phyloP scores from a whole-genome alignment of 2,113 vertebrate species.

The Conger conger region DNA sequence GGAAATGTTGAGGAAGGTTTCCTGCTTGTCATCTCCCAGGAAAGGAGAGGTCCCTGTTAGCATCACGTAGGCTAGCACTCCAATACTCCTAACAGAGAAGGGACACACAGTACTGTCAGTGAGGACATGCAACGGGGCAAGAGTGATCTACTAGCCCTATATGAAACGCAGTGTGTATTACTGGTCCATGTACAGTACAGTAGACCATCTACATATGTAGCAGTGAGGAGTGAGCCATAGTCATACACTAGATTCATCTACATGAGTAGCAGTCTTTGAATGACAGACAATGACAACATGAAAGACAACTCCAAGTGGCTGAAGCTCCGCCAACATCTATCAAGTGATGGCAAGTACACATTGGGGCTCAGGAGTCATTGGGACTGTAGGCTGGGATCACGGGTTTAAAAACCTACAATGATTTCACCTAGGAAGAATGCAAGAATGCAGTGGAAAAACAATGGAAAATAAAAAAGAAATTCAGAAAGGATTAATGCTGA shows the following conservation, averaged over 20 bases:
- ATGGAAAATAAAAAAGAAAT: not conserved
- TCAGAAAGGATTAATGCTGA: not conserved
- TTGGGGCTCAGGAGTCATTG: not conserved
- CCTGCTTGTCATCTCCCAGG: slow-evolving; percentile 72
- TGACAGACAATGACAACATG: too few species aligned
- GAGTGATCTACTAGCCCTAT: too few species aligned
- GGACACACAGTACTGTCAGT: not conserved
- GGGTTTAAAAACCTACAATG: not conserved
- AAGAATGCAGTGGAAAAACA: not conserved
- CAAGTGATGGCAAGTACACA: not conserved
- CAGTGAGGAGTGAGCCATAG: not conserved
- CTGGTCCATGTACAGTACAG: too few species aligned
- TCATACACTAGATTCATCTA: not conserved
- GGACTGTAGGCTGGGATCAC: not conserved
- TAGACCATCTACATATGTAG: not conserved
- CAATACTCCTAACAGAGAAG: slow-evolving; percentile 62
- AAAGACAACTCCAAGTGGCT: not conserved
- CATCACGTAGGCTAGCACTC: slow-evolving; percentile 72
- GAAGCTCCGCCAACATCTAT: not conserved
- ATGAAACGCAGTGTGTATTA: too few species aligned
- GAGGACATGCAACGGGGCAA: not conserved
- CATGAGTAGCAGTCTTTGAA: not conserved
- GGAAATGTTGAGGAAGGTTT: slow-evolving; percentile 75
- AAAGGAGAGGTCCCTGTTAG: slow-evolving; percentile 73
- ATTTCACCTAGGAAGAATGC: not conserved